A percentile compares a stretch with the other conserved stretches of the same genome.
These are phyloP conservation scores for Subacronicta megacephala DNA, from an alignment of 2,888 invertebrate genomes.

Conservation along the genomic window DNA sequence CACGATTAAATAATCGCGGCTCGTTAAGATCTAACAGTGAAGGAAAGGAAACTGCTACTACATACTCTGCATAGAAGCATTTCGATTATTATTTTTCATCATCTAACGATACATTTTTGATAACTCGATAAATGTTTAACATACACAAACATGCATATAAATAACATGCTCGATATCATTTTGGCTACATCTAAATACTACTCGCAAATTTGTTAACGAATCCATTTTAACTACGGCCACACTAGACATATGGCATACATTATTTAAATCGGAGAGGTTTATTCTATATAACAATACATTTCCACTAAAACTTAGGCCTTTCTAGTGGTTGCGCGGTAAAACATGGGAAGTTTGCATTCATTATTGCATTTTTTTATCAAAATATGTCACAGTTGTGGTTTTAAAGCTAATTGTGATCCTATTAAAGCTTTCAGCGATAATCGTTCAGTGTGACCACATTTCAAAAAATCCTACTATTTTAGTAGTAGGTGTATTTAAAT, in stretches of 20 bases:
- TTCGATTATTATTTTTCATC: constrained; percentile 73
- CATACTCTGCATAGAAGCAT: constrained; percentile 74
- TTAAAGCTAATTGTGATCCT: constrained; percentile 68
- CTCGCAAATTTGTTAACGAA: constrained; percentile 84
- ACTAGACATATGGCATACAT: constrained; percentile 73
- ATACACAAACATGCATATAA: constrained; percentile 82
- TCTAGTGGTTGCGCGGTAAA: constrained; percentile 57
- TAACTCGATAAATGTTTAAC: constrained; percentile 82
- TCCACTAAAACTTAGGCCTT: constrained; percentile 83
- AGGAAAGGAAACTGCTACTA: constrained; percentile 74
- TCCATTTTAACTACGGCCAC: constrained; percentile 80
- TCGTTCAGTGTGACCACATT: constrained; percentile 56
- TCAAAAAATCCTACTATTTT: constrained; percentile 41
- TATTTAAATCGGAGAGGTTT: constrained; percentile 68
- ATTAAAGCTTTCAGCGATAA: constrained; percentile 79
- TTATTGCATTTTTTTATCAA: constrained; percentile 63
- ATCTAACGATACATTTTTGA: constrained; percentile 85
- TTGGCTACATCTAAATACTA: constrained; percentile 84
- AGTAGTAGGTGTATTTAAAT: constrained; percentile 51
- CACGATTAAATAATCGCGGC: constrained; percentile 22
- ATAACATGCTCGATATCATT: constrained; percentile 78
- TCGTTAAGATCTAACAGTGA: constrained; percentile 43
- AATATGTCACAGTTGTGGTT: constrained; percentile 66
- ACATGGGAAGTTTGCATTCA: constrained; percentile 45
- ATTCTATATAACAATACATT: constrained; percentile 76